These are phyloP conservation scores for Allolobophora icterica DNA, from an alignment of 2,888 invertebrate genomes.

Conservation along the genomic window DNA sequence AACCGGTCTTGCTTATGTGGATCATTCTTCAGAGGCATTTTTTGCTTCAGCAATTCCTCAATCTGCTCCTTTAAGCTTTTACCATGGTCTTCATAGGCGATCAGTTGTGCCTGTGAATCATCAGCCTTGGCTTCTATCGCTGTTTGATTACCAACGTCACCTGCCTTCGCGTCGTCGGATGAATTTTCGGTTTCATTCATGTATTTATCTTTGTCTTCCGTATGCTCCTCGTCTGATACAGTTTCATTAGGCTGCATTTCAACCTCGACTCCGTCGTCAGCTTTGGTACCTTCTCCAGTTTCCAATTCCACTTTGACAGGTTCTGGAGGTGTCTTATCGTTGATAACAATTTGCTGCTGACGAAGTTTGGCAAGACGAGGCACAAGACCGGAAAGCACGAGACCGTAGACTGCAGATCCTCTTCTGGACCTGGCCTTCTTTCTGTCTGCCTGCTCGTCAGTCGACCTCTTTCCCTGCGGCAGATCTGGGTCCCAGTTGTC, in stretches of 20 bases:
- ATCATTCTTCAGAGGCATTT: background rate
- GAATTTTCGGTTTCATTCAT: background rate
- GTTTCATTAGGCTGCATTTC: background rate
- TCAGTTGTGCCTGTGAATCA: background rate
- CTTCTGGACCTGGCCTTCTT: background rate
- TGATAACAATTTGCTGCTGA: background rate
- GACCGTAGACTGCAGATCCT: background rate
- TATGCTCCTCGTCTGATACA: background rate
- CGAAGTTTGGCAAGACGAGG: background rate
- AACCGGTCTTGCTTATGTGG: too few relatives aligned
- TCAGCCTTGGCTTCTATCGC: background rate
- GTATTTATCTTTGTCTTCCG: background rate
- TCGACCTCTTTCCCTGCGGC: background rate
- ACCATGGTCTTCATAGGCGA: background rate
- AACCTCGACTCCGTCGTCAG: background rate
- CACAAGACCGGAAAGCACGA: background rate
- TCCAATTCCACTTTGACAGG: background rate
- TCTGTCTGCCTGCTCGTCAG: background rate
- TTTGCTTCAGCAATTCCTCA: background rate
- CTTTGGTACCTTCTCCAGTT: background rate
- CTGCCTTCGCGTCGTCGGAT: background rate
- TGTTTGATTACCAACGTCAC: background rate
- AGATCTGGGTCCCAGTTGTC: background rate
- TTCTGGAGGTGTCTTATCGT: background rate
- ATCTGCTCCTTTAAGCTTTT: background rate